These are phyloP conservation scores for Cyanoliseus patagonus DNA, from an alignment of 2,113 vertebrate species.

Conservation along the genomic window DNA sequence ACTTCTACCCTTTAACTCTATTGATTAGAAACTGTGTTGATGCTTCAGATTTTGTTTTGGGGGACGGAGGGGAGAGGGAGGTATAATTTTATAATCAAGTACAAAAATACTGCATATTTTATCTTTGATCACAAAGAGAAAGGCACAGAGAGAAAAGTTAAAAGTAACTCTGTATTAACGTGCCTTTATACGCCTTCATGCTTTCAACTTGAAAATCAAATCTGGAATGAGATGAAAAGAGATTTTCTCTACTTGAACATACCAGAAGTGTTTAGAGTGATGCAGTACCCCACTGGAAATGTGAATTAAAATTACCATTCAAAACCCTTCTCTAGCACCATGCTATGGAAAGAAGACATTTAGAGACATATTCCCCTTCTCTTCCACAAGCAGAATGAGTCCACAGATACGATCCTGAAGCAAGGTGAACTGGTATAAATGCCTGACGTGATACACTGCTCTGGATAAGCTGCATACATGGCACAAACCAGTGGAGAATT, in stretches of 20 bases:
- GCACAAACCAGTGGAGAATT: neutral
- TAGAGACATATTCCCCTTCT: neutral
- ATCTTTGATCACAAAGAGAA: conserved; percentile 46
- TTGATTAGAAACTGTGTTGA: conserved; percentile 13
- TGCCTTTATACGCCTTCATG: conserved; percentile 13
- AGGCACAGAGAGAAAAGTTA: conserved; percentile 34
- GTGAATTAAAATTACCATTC: neutral
- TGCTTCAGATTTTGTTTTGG: conserved; percentile 2
- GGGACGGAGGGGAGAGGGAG: neutral
- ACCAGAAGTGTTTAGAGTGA: neutral
- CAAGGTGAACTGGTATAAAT: neutral
- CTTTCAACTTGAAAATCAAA: conserved; percentile 56
- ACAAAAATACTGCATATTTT: conserved; percentile 13
- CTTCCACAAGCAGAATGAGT: neutral
- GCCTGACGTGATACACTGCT: neutral
- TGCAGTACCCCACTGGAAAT: neutral
- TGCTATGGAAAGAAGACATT: neutral
- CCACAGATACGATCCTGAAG: neutral
- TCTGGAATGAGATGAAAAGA: conserved; percentile 37
- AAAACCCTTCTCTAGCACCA: neutral
- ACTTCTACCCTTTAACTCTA: conserved; percentile 37
- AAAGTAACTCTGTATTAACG: conserved; percentile 29
- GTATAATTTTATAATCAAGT: conserved; percentile 5
- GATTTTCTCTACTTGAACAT: conserved; percentile 5
- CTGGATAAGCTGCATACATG: neutral